Evolutionary conservation across 2,113 vertebrate species (phyloP), one percentile per base, ranked within the genome.

Genomic region (Choloepus hoffmanni): DNA sequence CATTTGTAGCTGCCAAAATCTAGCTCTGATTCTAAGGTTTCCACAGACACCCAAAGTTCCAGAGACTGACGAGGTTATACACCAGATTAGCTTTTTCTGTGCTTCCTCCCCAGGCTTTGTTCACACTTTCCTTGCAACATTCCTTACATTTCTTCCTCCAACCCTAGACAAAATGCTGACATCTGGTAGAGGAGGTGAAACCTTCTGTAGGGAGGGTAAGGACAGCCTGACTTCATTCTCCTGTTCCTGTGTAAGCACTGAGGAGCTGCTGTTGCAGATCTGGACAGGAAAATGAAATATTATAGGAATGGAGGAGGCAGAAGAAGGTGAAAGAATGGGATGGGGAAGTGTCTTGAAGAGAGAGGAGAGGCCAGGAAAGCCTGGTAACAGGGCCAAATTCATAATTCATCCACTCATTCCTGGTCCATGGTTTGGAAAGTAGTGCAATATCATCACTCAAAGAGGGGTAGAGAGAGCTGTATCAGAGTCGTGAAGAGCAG

Each of bases 291-390:
- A n/a, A 63, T 28, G 36, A 63, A n/a, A 72, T 6, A 2, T 50
- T 73, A 26, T 58, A 3, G 19, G 6, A 5, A 2, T 2, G 2
- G 7, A 10, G 43, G n/a, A 15, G 45, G n/a, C n/a, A 7, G 50
- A 21, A 24, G 11, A 72, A 33, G 15, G 28, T 7, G 10, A 30
- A 50, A 12, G 23, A 36, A 12, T 5, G 67, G 26, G n/a, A 33
- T 23, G 50, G 30, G 24, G 43, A 63, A 82, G 67, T 73, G 6
- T 50, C 26, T 62, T 14, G 33, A 63, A 60, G 30, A 9, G 23
- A 23, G 4, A 19, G 24, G 26, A 87, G 26, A 19, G 43, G 16
- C 4, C 16, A 30, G 4, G 5, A 65, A 55, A 30, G 16, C 58
- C 30, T 50, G n/a, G 30, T n/a, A 19, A 2, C 12, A 85, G 18